Evolutionary conservation across 2,888 invertebrate species (phyloP).

Genomic region (Theretra japonica): DNA sequence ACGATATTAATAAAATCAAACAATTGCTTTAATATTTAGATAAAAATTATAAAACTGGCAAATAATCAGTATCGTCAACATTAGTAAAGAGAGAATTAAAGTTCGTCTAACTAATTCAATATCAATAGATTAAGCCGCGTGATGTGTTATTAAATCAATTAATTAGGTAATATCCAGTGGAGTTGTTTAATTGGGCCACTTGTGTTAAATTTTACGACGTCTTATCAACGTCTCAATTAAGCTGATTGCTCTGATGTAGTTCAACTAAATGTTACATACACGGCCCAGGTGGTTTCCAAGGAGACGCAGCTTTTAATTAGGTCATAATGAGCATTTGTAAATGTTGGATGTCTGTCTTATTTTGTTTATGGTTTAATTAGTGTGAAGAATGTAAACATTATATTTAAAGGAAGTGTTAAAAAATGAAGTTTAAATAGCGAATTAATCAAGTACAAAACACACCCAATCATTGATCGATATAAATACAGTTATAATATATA

Average conservation of each 20-base stretch:
- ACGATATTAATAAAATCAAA: too few species aligned
- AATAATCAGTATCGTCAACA: neutral
- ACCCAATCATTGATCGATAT: too few species aligned
- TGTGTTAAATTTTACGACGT: conserved; percentile 53
- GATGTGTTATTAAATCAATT: conserved; percentile 54
- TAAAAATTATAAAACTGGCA: neutral
- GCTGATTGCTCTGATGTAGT: conserved; percentile 44
- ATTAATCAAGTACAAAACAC: too few species aligned
- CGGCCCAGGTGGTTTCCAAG: conserved; percentile 49
- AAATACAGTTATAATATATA: too few species aligned
- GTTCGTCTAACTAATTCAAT: conserved; percentile 16
- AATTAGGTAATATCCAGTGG: conserved; percentile 46
- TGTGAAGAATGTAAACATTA: neutral
- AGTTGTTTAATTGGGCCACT: conserved; percentile 51
- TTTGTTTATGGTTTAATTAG: neutral
- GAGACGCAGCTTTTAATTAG: neutral
- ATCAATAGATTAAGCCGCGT: conserved; percentile 29
- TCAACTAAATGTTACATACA: conserved; percentile 46
- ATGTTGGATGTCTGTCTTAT: neutral
- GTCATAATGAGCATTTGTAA: conserved; percentile 6
- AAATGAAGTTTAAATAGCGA: too few species aligned
- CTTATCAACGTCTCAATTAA: conserved; percentile 58
- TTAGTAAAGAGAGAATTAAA: neutral
- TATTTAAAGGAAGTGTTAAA: too few species aligned
- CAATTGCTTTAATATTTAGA: too few species aligned